A percentile compares a stretch with the other conserved stretches of the same genome.
phyloP scores from a whole-genome alignment of 35 echinoderm and acorn worm genomes.

The Ophiothrix spiculata region DNA sequence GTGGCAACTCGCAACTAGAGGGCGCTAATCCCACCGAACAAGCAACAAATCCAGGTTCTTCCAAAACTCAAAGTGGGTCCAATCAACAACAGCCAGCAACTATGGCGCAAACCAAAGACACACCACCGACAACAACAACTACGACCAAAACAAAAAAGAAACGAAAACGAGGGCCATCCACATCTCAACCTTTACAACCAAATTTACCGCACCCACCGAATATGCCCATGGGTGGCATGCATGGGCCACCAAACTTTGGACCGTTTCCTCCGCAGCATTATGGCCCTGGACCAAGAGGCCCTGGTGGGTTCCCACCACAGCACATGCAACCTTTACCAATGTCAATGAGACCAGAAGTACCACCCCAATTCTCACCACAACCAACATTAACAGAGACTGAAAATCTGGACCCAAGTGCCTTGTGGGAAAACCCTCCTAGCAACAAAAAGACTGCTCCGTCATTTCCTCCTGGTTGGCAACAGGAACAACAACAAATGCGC shows the following conservation, averaged over 20 bases:
- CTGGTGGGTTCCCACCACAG: neutral
- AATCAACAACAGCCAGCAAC: neutral
- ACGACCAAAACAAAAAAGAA: constrained; percentile 56
- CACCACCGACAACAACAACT: constrained; percentile 31
- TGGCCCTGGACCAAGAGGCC: constrained; percentile 49
- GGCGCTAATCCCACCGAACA: constrained; percentile 20
- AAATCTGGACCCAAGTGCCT: constrained; percentile 93
- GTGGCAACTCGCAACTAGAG: neutral
- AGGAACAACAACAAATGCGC: constrained; percentile 46
- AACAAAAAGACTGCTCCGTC: constrained; percentile 52
- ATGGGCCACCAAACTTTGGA: constrained; percentile 70
- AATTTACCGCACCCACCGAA: constrained; percentile 49
- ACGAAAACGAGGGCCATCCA: constrained; percentile 51
- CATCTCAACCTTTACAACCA: constrained; percentile 84
- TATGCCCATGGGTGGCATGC: constrained; percentile 60
- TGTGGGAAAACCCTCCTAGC: constrained; percentile 91
- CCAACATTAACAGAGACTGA: constrained; percentile 87
- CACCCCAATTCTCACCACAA: constrained; percentile 38
- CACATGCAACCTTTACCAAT: constrained; percentile 30
- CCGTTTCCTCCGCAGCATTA: constrained; percentile 60
- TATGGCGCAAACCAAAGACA: constrained; percentile 19
- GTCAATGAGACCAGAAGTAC: constrained; percentile 52
- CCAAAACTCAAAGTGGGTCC: constrained; percentile 20
- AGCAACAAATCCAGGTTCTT: constrained; percentile 19
- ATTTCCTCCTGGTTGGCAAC: constrained; percentile 36